These are phyloP conservation scores for Eutrigla gurnardus DNA, from an alignment of 2,797 vertebrate genomes.

Conservation along the genomic window DNA sequence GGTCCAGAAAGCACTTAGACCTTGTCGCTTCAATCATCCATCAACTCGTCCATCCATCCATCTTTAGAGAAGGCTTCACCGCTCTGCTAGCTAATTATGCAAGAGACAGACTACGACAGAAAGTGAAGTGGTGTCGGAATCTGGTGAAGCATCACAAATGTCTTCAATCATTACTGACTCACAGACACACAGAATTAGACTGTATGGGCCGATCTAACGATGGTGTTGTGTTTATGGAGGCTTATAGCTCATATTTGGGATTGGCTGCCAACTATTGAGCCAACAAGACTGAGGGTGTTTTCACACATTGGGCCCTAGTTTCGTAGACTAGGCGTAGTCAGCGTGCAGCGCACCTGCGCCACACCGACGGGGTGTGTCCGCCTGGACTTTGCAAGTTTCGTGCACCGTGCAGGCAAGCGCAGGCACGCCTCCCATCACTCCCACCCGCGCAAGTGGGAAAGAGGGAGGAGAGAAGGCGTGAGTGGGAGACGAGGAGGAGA, in stretches of 20 bases:
- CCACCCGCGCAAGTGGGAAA: too few relatives aligned
- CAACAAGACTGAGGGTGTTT: too few relatives aligned
- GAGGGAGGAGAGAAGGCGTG: too few relatives aligned
- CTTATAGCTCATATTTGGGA: neutral
- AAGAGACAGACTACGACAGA: neutral
- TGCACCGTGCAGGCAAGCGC: too few relatives aligned
- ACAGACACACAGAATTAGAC: neutral
- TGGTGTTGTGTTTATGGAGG: neutral
- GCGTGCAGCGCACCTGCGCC: too few relatives aligned
- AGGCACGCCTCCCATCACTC: too few relatives aligned
- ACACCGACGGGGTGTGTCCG: too few relatives aligned
- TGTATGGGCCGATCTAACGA: neutral
- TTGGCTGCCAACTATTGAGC: neutral
- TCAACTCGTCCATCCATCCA: conserved; percentile 31
- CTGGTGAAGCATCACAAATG: neutral
- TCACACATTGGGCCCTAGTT: too few relatives aligned
- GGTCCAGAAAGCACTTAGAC: conserved; percentile 54
- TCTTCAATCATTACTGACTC: conserved; percentile 6
- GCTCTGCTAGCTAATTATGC: conserved; percentile 31
- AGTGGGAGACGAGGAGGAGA: too few relatives aligned
- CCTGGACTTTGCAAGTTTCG: too few relatives aligned
- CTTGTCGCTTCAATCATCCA: conserved; percentile 36
- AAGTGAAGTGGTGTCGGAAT: neutral
- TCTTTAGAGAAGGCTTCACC: conserved; percentile 26
- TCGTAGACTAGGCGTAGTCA: too few relatives aligned